Conservation (phyloP, 1,140 invertebrate species). For the Leptinotarsa texana region DNA sequence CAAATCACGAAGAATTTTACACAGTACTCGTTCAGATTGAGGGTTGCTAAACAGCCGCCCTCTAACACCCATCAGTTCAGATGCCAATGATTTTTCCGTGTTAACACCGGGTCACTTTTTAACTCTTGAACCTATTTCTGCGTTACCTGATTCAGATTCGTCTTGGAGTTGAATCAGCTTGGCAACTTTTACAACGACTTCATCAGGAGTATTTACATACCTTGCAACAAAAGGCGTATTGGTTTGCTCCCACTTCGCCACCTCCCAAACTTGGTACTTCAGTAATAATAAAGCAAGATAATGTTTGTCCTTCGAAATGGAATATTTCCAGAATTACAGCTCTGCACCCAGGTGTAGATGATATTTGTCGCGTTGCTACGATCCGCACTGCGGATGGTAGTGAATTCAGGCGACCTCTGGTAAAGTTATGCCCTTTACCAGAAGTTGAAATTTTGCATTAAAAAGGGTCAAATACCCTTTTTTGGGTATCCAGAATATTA, state of each 20-base stretch:
- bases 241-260: constrained; percentile 32
- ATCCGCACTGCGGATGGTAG: constrained; percentile 35
- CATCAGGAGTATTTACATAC: constrained; percentile 48
- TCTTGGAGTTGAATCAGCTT: neutral
- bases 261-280: constrained; percentile 41
- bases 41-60: constrained; percentile 16
- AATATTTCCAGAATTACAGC: constrained; percentile 45
- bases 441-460: no score
- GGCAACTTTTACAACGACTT: constrained; percentile 43
- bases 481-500: no score
- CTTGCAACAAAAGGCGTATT: constrained; percentile 46
- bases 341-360: constrained; percentile 44
- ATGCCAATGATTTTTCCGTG: neutral
- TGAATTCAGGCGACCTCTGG: constrained; percentile 29
- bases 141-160: constrained; percentile 16
- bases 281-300: constrained; percentile 52
- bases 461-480: no score
- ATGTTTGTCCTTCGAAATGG: constrained; percentile 50
- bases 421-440: constrained; percentile 33
- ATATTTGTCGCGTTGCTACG: constrained; percentile 41
- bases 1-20: constrained; percentile 17
- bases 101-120: constrained; percentile 18
- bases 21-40: constrained; percentile 8
- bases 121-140: constrained; percentile 8
- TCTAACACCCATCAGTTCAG: constrained; percentile 2